These are phyloP conservation scores for Porites divaricata DNA, from an alignment of 92 coral and sea anemone species.

Conservation along the genomic window DNA sequence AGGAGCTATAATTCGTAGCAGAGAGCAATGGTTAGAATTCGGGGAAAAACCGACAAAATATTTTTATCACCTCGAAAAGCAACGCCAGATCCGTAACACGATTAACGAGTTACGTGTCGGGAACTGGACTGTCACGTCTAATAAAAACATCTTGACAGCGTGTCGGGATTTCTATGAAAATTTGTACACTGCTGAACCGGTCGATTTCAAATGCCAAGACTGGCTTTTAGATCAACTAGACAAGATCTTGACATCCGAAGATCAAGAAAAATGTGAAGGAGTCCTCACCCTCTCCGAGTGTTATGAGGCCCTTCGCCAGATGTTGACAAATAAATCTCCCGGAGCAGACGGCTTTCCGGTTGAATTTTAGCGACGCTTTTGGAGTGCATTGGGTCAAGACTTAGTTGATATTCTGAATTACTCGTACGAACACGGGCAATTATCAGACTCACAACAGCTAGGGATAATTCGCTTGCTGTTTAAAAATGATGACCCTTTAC, in stretches of 20 bases:
- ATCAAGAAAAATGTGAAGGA: conserved; percentile 23
- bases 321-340: conserved; percentile 36
- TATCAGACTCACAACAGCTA: conserved; percentile 8
- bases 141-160: not conserved
- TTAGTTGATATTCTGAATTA: not conserved
- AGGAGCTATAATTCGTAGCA: too few relatives aligned
- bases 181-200: conserved; percentile 22
- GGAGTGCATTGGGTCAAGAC: not conserved
- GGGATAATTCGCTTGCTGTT: not conserved
- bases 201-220: conserved; percentile 18
- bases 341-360: conserved; percentile 21
- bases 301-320: conserved; percentile 17
- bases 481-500: conserved; percentile 30
- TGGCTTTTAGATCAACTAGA: conserved; percentile 11
- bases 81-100: too few relatives aligned
- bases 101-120: too few relatives aligned
- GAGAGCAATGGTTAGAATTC: too few relatives aligned
- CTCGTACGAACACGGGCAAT: not conserved
- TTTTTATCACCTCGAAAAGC: too few relatives aligned
- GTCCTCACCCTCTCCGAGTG: conserved; percentile 11
- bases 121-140: too few relatives aligned
- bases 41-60: too few relatives aligned
- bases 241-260: not conserved
- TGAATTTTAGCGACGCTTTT: conserved; percentile 28
- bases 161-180: not conserved